Evolutionary conservation across 2,888 invertebrate species (phyloP), one percentile per base, ranked within the genome.

Genomic region (Himalopsyche kuldschensis): DNA sequence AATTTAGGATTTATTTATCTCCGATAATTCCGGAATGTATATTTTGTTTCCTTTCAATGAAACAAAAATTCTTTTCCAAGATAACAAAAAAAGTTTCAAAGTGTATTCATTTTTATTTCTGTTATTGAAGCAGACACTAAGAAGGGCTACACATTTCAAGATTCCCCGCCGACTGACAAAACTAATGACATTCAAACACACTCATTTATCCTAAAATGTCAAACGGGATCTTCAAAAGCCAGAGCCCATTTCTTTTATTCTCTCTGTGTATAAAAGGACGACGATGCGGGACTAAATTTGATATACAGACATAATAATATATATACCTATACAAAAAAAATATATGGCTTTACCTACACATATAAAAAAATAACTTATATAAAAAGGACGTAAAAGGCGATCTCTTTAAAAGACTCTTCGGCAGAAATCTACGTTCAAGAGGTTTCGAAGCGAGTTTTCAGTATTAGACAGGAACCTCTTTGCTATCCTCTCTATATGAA

Each of bases 131-230:
- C 24, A 35, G 77, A 77, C 35, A 10, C 77, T 77, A 77, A 77
- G 35, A 46, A 77, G 31, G 32, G 77, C 35, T 77, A 77, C 30
- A 77, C 69, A 69, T 69, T 69, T 69, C 69, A 69, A 15, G 69
- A 69, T 69, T 69, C 35, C 41, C 41, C 82, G 35, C 47, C 78
- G 20, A 20, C 79, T 82, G 78, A 69, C 78, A 84, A 82, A 84
- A 79, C 46, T 82, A 84, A 84, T 82, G 80, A 82, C 78, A 82
- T 84, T 82, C 81, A 84, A 82, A 84, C 84, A 82, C 69, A 79
- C 78, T 82, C 84, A 84, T 84, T 84, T 84, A 80, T 80, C 84
- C 69, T n/a, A 46, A 84, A 75, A 82, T 55, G 76, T 82, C 77
- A 84, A 80, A 82, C 76, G 55, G 55, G 79, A 82, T 84, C 75